Evolutionary conservation across 2,888 invertebrate genomes (phyloP).

Genomic region (Dasysyrphus albostriatus): DNA sequence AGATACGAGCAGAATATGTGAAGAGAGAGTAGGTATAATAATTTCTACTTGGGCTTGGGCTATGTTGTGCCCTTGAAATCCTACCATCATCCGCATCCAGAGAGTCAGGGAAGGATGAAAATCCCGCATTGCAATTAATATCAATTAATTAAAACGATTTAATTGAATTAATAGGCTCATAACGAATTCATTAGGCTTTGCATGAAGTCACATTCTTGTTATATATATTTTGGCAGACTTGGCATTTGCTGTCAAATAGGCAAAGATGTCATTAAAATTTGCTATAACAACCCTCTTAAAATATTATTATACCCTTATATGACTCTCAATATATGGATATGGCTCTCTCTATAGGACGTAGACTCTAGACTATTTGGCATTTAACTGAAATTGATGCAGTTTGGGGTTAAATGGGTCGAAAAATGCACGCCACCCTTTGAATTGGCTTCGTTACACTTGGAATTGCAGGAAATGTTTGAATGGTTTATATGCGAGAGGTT

Average conservation of each 20-base stretch:
- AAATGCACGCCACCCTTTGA: conserved; percentile 66
- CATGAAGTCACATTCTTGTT: conserved; percentile 23
- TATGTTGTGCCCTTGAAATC: conserved; percentile 56
- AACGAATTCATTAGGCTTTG: conserved; percentile 74
- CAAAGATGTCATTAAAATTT: conserved; percentile 67
- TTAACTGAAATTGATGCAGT: conserved; percentile 67
- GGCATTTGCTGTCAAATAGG: conserved; percentile 54
- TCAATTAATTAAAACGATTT: conserved; percentile 76
- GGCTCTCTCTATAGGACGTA: background rate
- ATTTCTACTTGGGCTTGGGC: conserved; percentile 49
- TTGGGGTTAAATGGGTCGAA: conserved; percentile 71
- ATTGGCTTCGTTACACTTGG: conserved; percentile 11
- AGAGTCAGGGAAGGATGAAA: background rate
- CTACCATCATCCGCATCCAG: background rate
- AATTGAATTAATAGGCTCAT: conserved; percentile 76
- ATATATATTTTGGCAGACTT: conserved; percentile 34
- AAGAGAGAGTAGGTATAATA: conserved; percentile 54
- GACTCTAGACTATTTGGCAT: conserved; percentile 1
- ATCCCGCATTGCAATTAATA: conserved; percentile 71
- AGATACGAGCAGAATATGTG: conserved; percentile 16
- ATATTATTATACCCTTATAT: conserved; percentile 1
- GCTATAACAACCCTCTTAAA: conserved; percentile 1
- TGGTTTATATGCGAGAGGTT: conserved; percentile 37
- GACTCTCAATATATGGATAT: background rate
- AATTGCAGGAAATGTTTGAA: conserved; percentile 31